phyloP scores from a whole-genome alignment of 2,113 vertebrate genomes.

The Tricholaema leucomelas region DNA sequence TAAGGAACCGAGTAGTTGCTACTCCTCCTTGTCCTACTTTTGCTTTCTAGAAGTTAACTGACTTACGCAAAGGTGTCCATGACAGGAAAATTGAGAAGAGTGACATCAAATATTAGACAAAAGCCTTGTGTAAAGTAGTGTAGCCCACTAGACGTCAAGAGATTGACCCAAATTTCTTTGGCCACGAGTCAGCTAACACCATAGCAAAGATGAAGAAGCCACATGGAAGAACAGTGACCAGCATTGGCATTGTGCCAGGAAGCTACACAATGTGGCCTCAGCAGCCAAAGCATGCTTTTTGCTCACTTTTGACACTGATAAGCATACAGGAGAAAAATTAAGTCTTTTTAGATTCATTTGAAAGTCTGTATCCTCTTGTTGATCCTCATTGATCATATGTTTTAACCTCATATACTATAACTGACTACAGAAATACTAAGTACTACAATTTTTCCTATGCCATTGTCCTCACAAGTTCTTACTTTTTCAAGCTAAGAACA shows the following conservation, averaged over 20 bases:
- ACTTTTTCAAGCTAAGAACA: not conserved
- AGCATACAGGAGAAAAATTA: not conserved
- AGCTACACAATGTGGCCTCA: not conserved
- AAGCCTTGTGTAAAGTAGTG: not conserved
- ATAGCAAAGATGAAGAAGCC: not conserved
- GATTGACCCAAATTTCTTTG: not conserved
- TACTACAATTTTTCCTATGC: not conserved
- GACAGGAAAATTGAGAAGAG: not conserved
- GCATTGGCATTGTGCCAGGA: fast-evolving
- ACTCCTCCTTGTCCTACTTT: not conserved
- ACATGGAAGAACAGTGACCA: not conserved
- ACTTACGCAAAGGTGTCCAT: not conserved
- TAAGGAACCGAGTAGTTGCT: not conserved
- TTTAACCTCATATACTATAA: not conserved
- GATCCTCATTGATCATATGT: not conserved
- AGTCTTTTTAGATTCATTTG: not conserved
- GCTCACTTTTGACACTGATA: not conserved
- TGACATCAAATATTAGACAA: not conserved
- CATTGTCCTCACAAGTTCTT: not conserved
- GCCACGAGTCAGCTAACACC: not conserved
- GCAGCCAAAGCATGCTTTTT: not conserved
- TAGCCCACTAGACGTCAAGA: not conserved
- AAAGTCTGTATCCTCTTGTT: not conserved
- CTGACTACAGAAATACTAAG: not conserved
- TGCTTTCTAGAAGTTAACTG: not conserved